These are phyloP conservation scores for Phocoena phocoena DNA, from an alignment of 2,113 vertebrate genomes.

Conservation along the genomic window DNA sequence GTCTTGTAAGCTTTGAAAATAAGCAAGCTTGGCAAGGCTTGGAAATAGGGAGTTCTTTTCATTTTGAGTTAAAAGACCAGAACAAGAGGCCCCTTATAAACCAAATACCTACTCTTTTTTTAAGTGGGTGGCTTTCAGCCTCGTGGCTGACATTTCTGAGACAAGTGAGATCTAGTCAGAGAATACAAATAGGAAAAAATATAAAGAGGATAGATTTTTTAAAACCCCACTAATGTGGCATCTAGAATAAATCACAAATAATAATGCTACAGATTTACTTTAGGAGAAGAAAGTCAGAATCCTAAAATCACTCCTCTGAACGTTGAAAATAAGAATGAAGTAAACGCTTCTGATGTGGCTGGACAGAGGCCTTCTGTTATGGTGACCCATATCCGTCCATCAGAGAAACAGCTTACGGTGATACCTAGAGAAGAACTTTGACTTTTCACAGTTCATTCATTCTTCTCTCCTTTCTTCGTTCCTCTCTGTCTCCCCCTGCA, in stretches of 20 bases:
- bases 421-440: neutral
- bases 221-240: neutral
- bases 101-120: neutral
- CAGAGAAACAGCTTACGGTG: neutral
- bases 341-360: neutral
- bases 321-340: neutral
- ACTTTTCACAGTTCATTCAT: neutral
- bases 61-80: neutral
- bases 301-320: neutral
- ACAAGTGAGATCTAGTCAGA: neutral
- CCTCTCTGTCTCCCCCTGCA: neutral
- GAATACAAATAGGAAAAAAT: neutral
- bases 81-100: slow-evolving; percentile 1
- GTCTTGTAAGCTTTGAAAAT: slow-evolving; percentile 22
- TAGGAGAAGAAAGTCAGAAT: neutral
- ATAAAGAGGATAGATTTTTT: neutral
- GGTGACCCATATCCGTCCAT: fast-evolving
- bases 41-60: neutral
- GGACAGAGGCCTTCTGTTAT: neutral
- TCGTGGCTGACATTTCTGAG: neutral
- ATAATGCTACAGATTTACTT: neutral
- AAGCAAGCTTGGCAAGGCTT: neutral
- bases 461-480: neutral
- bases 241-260: neutral
- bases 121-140: neutral